Percentiles rank a stretch among this genome's conserved stretches.
These are phyloP conservation scores for Fragum sueziense DNA, from an alignment of 2,888 invertebrate species.

Conservation along the genomic window DNA sequence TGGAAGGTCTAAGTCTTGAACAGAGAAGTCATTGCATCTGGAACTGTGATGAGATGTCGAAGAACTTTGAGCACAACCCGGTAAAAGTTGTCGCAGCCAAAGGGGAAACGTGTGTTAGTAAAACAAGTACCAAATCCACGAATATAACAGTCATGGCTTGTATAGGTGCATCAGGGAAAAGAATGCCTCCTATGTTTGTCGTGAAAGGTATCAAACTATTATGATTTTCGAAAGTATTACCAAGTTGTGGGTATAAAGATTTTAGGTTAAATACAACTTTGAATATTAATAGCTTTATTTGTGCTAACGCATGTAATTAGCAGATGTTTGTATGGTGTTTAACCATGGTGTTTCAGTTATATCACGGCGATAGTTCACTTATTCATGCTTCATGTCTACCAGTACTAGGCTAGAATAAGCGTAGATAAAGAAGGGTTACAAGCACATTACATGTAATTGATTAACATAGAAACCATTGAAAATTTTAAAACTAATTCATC, in stretches of 20 bases:
- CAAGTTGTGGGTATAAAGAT: not conserved
- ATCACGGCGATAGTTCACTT: not conserved
- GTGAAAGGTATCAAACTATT: conserved; percentile 63
- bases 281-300: not conserved
- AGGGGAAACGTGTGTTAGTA: conserved; percentile 21
- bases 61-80: conserved; percentile 28
- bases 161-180: conserved; percentile 24
- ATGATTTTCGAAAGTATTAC: conserved; percentile 24
- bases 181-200: conserved; percentile 54
- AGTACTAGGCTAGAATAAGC: not conserved
- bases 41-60: conserved; percentile 34
- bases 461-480: not conserved
- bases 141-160: conserved; percentile 42
- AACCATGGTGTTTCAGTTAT: not conserved
- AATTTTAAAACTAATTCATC: not conserved
- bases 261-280: conserved; percentile 40
- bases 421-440: not conserved
- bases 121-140: conserved; percentile 25
- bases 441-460: not conserved
- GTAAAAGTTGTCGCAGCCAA: conserved; percentile 9
- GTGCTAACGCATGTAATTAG: not conserved
- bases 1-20: conserved; percentile 9
- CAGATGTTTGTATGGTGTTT: not conserved
- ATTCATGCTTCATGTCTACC: not conserved
- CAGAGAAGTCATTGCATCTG: conserved; percentile 9